Conservation (phyloP, 2,797 vertebrate genomes). For the Alectoris magna region DNA sequence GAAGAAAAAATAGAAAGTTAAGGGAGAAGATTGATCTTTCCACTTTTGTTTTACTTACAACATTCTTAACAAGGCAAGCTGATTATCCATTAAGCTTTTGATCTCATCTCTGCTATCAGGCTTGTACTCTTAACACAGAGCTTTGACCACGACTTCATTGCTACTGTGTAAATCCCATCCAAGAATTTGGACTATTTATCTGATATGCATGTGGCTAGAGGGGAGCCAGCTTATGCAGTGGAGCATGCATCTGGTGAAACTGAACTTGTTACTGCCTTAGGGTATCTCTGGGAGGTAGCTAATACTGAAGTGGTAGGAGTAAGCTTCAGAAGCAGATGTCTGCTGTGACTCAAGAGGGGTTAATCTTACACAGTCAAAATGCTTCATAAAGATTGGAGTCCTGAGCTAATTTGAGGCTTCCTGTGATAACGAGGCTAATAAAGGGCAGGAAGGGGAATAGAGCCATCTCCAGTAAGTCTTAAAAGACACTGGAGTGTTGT, state of each 20-base stretch:
- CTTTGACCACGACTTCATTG: background rate
- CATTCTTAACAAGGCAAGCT: background rate
- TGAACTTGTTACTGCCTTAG: background rate
- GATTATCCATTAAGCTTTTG: constrained; percentile 19
- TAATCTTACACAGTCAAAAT: constrained; percentile 27
- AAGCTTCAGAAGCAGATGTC: background rate
- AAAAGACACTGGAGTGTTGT: background rate
- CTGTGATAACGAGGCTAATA: constrained; percentile 9
- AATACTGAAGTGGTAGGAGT: background rate
- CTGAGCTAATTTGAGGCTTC: constrained; percentile 29
- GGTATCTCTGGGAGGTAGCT: background rate
- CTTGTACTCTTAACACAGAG: background rate
- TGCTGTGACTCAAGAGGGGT: background rate
- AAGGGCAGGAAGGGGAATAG: background rate
- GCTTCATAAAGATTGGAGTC: background rate
- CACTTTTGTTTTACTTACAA: background rate
- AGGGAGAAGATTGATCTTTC: background rate
- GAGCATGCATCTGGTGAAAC: fast-evolving
- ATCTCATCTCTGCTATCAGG: background rate
- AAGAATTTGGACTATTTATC: fast-evolving
- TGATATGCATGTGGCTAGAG: background rate
- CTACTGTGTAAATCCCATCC: background rate
- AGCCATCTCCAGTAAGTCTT: background rate
- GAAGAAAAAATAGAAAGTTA: background rate
- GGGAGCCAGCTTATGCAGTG: background rate